Evolutionary conservation across 1,140 invertebrate genomes (phyloP).

Genomic region (Popillia japonica): DNA sequence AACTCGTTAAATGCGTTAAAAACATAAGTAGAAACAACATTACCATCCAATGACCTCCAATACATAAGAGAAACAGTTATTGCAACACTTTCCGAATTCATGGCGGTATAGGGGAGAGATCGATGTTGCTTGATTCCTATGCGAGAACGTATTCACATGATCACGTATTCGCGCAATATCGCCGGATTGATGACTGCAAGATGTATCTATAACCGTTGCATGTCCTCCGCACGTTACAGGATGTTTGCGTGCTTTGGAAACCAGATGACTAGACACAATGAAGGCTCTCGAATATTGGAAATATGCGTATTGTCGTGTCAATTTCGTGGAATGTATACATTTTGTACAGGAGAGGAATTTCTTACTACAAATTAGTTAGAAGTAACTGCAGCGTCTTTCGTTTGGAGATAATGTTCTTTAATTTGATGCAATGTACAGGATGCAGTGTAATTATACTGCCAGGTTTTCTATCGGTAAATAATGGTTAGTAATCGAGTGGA

Average conservation of each 20-base stretch:
- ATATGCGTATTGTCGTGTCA: conserved; percentile 6
- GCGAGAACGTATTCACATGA: background rate
- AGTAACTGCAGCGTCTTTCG: background rate
- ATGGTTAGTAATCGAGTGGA: too few relatives aligned
- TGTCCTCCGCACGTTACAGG: background rate
- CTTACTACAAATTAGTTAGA: background rate
- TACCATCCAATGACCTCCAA: too few relatives aligned
- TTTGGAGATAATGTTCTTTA: background rate
- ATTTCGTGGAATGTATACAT: background rate
- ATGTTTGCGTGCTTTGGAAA: conserved; percentile 3
- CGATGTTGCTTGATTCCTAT: background rate
- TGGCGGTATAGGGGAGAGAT: too few relatives aligned
- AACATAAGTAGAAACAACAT: too few relatives aligned
- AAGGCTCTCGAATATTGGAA: background rate
- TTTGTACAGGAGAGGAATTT: background rate
- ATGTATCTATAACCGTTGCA: conserved; percentile 1
- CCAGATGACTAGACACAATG: background rate
- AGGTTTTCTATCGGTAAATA: too few relatives aligned
- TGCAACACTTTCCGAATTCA: too few relatives aligned
- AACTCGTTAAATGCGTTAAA: too few relatives aligned
- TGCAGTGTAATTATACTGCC: background rate
- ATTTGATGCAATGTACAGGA: background rate
- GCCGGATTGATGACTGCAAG: background rate
- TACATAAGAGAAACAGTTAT: too few relatives aligned
- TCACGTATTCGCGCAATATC: background rate